Base-by-base conservation (phyloP, 2,888 invertebrate species). In the Antitype chi region DNA sequence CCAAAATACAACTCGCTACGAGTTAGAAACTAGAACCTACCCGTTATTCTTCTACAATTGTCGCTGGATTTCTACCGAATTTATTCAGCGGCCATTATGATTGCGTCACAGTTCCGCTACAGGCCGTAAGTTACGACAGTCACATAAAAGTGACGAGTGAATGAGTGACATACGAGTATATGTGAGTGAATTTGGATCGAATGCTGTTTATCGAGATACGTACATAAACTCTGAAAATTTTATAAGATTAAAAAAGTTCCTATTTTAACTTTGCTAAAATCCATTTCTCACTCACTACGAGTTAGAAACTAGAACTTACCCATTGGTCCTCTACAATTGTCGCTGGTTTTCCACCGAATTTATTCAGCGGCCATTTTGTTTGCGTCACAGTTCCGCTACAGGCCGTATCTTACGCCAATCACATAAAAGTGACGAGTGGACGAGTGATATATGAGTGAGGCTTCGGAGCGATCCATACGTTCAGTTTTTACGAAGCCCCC, bases 401-500 rank as follows among this genome's bases (percentile, higher is more conserved):
- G 80, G 78, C 74, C 60, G 63, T 85, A 79, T 80, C 64, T 85
- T 88, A 82, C 71, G 38, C 81, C 87, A 79, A 82, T 78, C 80
- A 78, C 80, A 87, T 87, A 88, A 86, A 84, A 85, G 85, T 90
- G 93, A 91, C 87, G 90, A 92, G 91, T 89, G 90, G 84, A 83
- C 84, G 83, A 90, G 90, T 94, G 94, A 94, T 94, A 91, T 93
- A 94, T 91, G 93, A 89, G 84, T 83, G 86, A 88, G 87, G 90
- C 87, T 87, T 75, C 86, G 89, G 89, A 87, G 89, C 88, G 89
- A 89, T 86, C 91, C 91, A 90, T 91, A 90, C 88, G 91, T 86
- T 85, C 87, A 90, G 91, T 92, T 93, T 92, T 93, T 92, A 90
- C 91, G 89, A 82, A 85, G 78, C 82, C 86, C 15, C 86, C 87